phyloP scores from a whole-genome alignment of 1,140 invertebrate species.

The Tenebrio molitor region DNA sequence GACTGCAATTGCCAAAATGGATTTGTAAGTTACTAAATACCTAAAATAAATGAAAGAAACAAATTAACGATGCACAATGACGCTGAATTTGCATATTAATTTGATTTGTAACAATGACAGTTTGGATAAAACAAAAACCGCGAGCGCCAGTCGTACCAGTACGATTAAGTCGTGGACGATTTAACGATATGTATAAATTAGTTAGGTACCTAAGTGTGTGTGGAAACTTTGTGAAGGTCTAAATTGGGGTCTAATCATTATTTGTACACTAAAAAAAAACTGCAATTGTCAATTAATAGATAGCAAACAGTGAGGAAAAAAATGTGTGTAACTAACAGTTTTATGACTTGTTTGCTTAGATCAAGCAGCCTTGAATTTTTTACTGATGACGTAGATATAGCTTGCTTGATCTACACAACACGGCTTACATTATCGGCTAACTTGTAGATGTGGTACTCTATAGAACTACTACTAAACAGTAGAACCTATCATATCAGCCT shows the following conservation, averaged over 20 bases:
- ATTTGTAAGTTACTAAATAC: background rate
- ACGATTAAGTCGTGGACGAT: no score
- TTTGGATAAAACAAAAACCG: no score
- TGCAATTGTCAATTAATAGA: slow-evolving; percentile 48
- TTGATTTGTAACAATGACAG: no score
- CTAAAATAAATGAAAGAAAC: background rate
- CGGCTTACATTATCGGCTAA: slow-evolving; percentile 15
- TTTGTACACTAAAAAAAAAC: slow-evolving; percentile 27
- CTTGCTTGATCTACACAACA: slow-evolving; percentile 20
- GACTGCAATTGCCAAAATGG: slow-evolving; percentile 7
- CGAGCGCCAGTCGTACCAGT: no score
- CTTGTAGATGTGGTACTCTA: background rate
- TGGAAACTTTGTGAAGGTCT: no score
- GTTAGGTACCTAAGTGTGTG: background rate
- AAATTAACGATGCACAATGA: background rate
- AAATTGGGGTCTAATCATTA: no score
- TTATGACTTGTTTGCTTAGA: slow-evolving; percentile 24
- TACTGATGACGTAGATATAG: background rate
- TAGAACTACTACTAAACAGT: slow-evolving; percentile 40
- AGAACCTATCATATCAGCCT: slow-evolving; percentile 58
- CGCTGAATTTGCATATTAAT: no score
- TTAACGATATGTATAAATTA: no score
- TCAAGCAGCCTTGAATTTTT: slow-evolving; percentile 40
- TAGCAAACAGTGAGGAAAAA: slow-evolving; percentile 7
- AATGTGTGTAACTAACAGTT: slow-evolving; percentile 24